Conservation (phyloP, 1,140 invertebrate species). For the Gryon sp. region DNA sequence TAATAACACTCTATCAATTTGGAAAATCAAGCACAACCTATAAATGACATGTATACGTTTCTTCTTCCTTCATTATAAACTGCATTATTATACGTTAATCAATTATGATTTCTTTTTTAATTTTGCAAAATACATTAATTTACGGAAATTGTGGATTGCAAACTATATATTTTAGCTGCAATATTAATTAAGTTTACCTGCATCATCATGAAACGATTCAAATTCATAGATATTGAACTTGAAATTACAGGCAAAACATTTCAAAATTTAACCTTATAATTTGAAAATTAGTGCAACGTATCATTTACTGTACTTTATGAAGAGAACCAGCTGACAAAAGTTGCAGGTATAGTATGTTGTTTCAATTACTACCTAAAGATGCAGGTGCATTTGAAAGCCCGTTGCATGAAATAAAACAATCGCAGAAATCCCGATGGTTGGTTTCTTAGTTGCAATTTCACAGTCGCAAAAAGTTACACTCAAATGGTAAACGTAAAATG, state of each 20-base stretch:
- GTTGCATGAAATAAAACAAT: constrained; percentile 46
- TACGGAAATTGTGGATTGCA: too few relatives aligned
- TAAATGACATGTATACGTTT: too few relatives aligned
- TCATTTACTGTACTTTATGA: constrained; percentile 49
- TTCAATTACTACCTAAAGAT: constrained; percentile 50
- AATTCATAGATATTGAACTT: background rate
- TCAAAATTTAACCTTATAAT: constrained; percentile 48
- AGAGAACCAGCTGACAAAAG: constrained; percentile 55
- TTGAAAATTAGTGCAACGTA: constrained; percentile 52
- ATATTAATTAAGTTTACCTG: background rate
- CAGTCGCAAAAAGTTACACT: constrained; percentile 27
- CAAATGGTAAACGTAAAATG: constrained; percentile 1
- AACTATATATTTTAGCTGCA: too few relatives aligned
- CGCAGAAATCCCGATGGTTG: constrained; percentile 28
- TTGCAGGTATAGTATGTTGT: constrained; percentile 46
- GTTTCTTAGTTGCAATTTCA: constrained; percentile 34
- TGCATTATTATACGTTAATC: too few relatives aligned
- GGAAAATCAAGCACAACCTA: too few relatives aligned
- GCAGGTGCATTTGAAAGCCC: constrained; percentile 44
- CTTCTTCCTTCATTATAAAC: too few relatives aligned
- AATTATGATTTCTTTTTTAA: too few relatives aligned
- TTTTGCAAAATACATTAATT: too few relatives aligned
- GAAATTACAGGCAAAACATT: constrained; percentile 25
- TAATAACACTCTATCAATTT: too few relatives aligned
- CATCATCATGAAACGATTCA: constrained; percentile 2